Conservation (phyloP, 2,113 vertebrate species). For the Steatornis caripensis region DNA sequence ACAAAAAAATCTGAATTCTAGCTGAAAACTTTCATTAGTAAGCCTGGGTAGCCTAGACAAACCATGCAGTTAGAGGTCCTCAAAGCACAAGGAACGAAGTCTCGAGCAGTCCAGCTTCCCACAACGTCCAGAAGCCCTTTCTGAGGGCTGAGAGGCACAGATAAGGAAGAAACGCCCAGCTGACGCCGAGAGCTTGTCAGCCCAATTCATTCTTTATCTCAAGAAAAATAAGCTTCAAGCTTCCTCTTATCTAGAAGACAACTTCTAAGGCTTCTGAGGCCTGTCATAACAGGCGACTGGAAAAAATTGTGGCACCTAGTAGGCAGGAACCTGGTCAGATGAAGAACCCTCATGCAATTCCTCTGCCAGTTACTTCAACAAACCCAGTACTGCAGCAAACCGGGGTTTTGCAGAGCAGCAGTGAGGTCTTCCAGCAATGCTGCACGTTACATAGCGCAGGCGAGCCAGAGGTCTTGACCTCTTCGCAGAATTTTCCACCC, state of each 20-base stretch:
- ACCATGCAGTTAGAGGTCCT: not conserved
- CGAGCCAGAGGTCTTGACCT: not conserved
- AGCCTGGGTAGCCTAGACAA: not conserved
- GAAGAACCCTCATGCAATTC: not conserved
- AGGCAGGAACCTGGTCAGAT: not conserved
- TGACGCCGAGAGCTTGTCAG: not conserved
- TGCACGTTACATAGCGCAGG: not conserved
- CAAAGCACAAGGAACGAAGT: not conserved
- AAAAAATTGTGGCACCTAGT: not conserved
- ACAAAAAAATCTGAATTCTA: not conserved
- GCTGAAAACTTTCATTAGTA: not conserved
- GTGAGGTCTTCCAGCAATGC: not conserved
- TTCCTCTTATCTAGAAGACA: constrained; percentile 4
- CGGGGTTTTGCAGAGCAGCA: not conserved
- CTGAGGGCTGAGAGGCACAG: not conserved
- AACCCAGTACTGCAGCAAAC: not conserved
- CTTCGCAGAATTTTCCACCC: not conserved
- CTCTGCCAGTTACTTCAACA: not conserved
- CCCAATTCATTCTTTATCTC: constrained; percentile 11
- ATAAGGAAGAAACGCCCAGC: not conserved
- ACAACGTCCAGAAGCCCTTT: not conserved
- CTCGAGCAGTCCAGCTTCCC: not conserved
- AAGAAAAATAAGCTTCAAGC: constrained; percentile 33
- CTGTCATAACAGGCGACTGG: not conserved
- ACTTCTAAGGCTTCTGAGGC: not conserved